A percentile compares a stretch with the other conserved stretches of the same genome.
These are phyloP conservation scores for Coregonus ussuriensis DNA, from an alignment of 2,797 vertebrate genomes.

Conservation along the genomic window DNA sequence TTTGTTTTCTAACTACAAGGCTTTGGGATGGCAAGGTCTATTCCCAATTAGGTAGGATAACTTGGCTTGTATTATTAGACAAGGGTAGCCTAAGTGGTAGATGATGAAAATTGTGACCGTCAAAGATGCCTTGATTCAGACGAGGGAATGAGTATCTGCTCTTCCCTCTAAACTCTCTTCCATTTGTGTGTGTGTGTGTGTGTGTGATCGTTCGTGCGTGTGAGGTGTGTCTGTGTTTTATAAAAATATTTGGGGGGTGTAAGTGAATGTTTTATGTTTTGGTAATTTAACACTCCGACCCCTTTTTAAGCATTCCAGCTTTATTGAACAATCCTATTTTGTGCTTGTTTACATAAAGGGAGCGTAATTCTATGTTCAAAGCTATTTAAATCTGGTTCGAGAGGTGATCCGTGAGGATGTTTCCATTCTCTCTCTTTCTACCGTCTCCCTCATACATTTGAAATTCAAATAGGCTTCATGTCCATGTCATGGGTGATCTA, in stretches of 20 bases:
- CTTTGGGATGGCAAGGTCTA: background rate
- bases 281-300: background rate
- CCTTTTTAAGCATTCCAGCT: background rate
- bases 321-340: background rate
- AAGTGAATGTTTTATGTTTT: background rate
- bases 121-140: background rate
- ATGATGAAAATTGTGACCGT: background rate
- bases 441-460: background rate
- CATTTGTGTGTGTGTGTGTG: background rate
- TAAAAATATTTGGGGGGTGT: background rate
- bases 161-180: background rate
- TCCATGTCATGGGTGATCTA: background rate
- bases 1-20: too few relatives aligned
- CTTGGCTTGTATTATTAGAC: background rate
- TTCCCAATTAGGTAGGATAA: background rate
- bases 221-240: background rate
- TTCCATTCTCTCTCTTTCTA: background rate
- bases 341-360: constrained; percentile 1
- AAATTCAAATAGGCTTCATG: background rate
- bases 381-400: background rate
- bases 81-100: background rate
- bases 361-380: background rate
- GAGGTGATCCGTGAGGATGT: background rate
- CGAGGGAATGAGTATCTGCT: background rate
- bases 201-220: background rate